Conservation (phyloP, 2,797 vertebrate species). For the Passerculus sandwichensis region DNA sequence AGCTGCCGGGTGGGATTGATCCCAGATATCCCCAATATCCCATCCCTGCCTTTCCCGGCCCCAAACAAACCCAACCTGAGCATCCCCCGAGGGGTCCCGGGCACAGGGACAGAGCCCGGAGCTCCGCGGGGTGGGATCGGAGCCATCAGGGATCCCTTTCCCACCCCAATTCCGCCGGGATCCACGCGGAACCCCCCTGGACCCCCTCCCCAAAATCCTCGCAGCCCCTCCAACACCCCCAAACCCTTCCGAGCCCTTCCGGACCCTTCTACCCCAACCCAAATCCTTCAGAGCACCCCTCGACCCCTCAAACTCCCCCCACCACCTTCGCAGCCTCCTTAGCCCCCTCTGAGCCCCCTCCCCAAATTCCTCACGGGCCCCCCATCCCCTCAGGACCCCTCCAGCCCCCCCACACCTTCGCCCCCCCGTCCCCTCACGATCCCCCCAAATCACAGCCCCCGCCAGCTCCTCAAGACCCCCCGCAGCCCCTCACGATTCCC, state of each 20-base stretch:
- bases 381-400: too few species aligned
- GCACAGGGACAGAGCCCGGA: neutral
- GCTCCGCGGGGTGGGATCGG: neutral
- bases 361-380: too few species aligned
- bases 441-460: too few species aligned
- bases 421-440: too few species aligned
- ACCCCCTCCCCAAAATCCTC: neutral
- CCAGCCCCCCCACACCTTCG: too few species aligned
- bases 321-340: neutral
- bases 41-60: neutral
- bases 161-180: neutral
- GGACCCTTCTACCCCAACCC: too few species aligned
- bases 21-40: neutral
- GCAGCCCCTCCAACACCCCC: too few species aligned
- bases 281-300: neutral
- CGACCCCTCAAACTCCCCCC: neutral
- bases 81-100: neutral
- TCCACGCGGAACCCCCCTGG: neutral
- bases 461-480: too few species aligned
- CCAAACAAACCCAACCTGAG: neutral
- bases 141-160: neutral
- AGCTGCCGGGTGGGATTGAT: accelerated
- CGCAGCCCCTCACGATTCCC: neutral
- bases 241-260: neutral
- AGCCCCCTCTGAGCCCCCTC: neutral